phyloP scores from a whole-genome alignment of 2,113 vertebrate species.

The Laterallus jamaicensis region DNA sequence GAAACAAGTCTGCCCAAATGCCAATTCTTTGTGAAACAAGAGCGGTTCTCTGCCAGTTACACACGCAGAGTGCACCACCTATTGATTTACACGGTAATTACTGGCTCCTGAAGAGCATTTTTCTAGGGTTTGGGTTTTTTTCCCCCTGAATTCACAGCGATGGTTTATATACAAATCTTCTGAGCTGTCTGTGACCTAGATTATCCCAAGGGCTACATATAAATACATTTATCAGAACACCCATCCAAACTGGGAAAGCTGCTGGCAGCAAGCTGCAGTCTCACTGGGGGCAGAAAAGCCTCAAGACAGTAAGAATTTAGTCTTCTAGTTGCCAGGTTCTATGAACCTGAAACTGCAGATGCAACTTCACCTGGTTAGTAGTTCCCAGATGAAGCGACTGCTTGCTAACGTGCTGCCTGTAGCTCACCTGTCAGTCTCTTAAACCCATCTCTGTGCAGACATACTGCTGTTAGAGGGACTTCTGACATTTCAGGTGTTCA shows the following conservation, averaged over 20 bases:
- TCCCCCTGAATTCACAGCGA: not conserved
- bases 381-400: not conserved
- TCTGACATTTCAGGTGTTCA: not conserved
- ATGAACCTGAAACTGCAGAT: not conserved
- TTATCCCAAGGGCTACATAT: not conserved
- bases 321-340: not conserved
- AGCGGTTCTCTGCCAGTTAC: not conserved
- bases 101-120: not conserved
- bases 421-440: not conserved
- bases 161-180: not conserved
- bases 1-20: not conserved
- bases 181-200: not conserved
- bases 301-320: not conserved
- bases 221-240: not conserved
- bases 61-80: not conserved
- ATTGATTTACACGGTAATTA: not conserved
- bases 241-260: not conserved
- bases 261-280: not conserved
- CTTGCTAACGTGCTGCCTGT: fast-evolving
- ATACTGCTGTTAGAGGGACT: not conserved
- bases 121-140: not conserved
- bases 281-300: not conserved
- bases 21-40: not conserved
- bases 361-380: not conserved
- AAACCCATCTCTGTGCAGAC: not conserved